phyloP scores from a whole-genome alignment of 2,113 vertebrate species.

The Numida meleagris region DNA sequence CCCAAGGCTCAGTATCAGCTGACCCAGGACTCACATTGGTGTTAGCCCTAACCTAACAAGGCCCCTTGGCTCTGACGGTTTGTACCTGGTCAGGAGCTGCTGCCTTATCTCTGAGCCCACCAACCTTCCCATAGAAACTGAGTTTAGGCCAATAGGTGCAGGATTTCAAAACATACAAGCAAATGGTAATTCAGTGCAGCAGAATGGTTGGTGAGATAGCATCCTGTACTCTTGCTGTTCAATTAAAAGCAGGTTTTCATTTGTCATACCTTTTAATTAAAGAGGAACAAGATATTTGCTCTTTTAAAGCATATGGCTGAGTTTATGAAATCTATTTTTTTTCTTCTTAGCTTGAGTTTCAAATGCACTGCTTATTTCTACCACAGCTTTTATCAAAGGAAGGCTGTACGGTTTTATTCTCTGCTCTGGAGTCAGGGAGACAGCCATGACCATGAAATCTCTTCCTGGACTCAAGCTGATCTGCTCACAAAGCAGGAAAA shows the following conservation, averaged over 20 bases:
- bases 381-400: background rate
- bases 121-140: background rate
- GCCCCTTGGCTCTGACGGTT: background rate
- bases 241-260: slow-evolving; percentile 63
- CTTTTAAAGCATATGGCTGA: slow-evolving; percentile 48
- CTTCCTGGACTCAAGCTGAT: background rate
- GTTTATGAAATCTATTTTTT: slow-evolving; percentile 24
- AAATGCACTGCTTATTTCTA: background rate
- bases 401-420: background rate
- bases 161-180: background rate
- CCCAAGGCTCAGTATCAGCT: accelerated
- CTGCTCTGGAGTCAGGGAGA: background rate
- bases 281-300: slow-evolving; percentile 52
- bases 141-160: background rate
- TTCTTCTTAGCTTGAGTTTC: background rate
- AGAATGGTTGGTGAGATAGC: slow-evolving; percentile 6
- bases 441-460: background rate
- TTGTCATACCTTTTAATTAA: slow-evolving; percentile 64
- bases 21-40: background rate
- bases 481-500: background rate
- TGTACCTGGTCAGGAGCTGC: background rate
- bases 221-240: slow-evolving; percentile 16
- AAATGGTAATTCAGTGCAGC: background rate
- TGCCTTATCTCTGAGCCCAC: background rate
- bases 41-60: background rate